These are phyloP conservation scores for Masnerella sp. DNA, from an alignment of 2,888 invertebrate genomes.

Conservation along the genomic window DNA sequence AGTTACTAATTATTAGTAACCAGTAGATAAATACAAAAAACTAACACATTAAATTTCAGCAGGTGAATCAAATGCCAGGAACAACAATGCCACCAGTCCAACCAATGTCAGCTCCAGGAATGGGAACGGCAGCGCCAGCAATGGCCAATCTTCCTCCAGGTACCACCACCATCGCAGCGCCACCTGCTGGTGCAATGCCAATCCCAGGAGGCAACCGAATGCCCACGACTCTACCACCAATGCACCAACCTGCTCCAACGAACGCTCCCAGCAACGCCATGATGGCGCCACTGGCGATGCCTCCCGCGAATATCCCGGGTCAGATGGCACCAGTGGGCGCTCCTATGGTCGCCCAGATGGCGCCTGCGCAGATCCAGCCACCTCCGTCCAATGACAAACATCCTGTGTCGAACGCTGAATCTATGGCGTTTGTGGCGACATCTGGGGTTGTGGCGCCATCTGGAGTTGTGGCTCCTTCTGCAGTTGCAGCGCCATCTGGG, in stretches of 20 bases:
- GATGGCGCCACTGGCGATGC: conserved; percentile 48
- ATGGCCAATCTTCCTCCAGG: conserved; percentile 13
- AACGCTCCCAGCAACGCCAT: conserved; percentile 62
- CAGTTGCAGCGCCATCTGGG: conserved; percentile 31
- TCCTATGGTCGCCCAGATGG: conserved; percentile 20
- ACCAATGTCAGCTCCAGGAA: conserved; percentile 49
- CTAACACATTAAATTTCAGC: conserved; percentile 38
- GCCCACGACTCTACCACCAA: too few relatives aligned
- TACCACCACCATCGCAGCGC: conserved; percentile 56
- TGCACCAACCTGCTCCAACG: conserved; percentile 67
- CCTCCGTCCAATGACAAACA: conserved; percentile 2
- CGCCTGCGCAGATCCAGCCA: conserved; percentile 18
- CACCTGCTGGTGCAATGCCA: conserved; percentile 30
- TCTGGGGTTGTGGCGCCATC: conserved; percentile 53
- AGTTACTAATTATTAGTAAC: neutral
- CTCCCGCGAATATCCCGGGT: conserved; percentile 21
- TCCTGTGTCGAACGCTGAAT: conserved; percentile 39
- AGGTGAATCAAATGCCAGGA: conserved; percentile 67
- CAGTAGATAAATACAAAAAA: neutral
- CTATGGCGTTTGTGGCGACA: conserved; percentile 31
- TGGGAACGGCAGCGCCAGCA: conserved; percentile 63
- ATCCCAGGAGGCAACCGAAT: too few relatives aligned
- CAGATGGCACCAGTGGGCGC: conserved; percentile 3
- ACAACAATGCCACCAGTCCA: conserved; percentile 61
- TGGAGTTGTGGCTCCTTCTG: too few relatives aligned